Evolutionary conservation across 2,113 vertebrate species (phyloP).

Genomic region (Columba livia): DNA sequence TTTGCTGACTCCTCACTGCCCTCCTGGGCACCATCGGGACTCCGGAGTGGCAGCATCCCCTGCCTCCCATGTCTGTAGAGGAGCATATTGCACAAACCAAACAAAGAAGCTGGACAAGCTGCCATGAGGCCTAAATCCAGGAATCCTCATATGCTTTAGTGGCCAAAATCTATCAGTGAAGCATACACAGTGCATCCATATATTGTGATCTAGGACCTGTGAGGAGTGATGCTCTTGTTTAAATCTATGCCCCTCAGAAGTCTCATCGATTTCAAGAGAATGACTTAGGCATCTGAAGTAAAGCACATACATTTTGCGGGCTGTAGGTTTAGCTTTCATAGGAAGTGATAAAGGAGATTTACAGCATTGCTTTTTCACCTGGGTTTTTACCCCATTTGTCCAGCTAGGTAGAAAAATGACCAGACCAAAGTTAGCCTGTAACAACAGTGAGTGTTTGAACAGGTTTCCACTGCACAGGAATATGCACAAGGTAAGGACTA

Average conservation of each 20-base stretch:
- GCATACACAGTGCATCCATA: neutral
- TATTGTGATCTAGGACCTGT: neutral
- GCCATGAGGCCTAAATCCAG: neutral
- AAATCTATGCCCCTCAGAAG: conserved; percentile 1
- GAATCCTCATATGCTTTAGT: neutral
- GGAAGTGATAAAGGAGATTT: conserved; percentile 45
- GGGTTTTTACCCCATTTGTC: conserved; percentile 52
- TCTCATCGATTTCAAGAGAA: conserved; percentile 10
- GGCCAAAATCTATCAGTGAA: neutral
- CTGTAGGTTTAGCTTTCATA: conserved; percentile 33
- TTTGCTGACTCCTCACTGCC: neutral
- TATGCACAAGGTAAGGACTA: neutral
- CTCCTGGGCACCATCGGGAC: fast-evolving
- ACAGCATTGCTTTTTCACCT: conserved; percentile 30
- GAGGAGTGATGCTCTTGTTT: neutral
- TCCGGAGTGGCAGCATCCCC: fast-evolving
- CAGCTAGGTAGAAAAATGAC: conserved; percentile 42
- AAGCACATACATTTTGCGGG: neutral
- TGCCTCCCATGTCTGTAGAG: fast-evolving
- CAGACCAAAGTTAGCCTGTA: neutral
- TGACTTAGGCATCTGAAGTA: neutral
- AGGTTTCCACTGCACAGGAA: neutral
- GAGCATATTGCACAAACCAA: neutral
- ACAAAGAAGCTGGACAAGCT: neutral
- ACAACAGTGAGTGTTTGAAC: neutral